Evolutionary conservation across 1,140 invertebrate genomes (phyloP), one percentile per base, ranked within the genome.

Genomic region (Penaeus japonicus): DNA sequence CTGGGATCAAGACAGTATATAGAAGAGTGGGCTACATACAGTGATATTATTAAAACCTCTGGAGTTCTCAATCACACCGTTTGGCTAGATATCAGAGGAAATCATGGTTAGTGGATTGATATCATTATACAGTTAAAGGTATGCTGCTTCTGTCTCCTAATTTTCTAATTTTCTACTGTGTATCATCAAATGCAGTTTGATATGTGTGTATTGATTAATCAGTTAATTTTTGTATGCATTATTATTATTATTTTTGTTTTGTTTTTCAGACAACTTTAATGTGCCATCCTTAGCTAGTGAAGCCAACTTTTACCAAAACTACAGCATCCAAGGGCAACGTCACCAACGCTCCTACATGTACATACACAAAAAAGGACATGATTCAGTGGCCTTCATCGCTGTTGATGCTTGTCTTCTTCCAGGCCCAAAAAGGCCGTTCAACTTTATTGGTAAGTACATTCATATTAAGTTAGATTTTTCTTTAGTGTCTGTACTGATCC

Each of bases 51-150:
- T 39, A 93, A 95, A 59, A 94, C 96, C 89, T 95, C 94, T 89
- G 94, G 95, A 90, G 94, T 97, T 30, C 93, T 92, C 54, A 93
- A 95, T 77, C 95, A 94, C 92, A 97, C 96, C 5, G 93, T 94
- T 17, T 98, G 97, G 97, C 93, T 98, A 73, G 98, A 98, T 93
- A 96, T 98, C 86, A 94, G 97, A 93, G 98, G 98, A 92, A 99
- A 99, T 94, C 98, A 99, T 95, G 97, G 97, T 98, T 94, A 92
- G 91, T 90, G 77, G 18, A 54, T 22, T 57, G 15, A 32, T 54
- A 20, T 20, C 0, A 55, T 75, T 24, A 39, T 65, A 27, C 27
- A n/a, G 22, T 17, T 65, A 35, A 82, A 35, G n/a, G 47, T 4
- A 30, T n/a, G 54, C 27, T 59, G 27, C 20, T n/a, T n/a, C n/a